A percentile compares a stretch with the other conserved stretches of the same genome.
These are phyloP conservation scores for Notechis scutatus DNA, from an alignment of 2,113 vertebrate genomes.

Conservation along the genomic window DNA sequence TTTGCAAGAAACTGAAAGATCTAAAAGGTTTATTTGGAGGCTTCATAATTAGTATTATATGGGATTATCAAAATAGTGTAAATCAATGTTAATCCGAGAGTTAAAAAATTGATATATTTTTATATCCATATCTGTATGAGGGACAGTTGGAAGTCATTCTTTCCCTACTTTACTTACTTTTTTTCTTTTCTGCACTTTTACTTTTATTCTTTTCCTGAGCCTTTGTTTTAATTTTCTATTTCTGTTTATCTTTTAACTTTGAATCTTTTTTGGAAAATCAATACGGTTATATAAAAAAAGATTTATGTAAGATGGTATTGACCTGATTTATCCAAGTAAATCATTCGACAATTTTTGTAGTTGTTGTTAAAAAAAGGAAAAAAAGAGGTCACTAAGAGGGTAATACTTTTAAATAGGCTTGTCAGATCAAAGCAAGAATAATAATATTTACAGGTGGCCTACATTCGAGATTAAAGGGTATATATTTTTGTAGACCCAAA, in stretches of 20 bases:
- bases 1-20: not conserved
- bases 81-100: not conserved
- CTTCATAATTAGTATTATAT: not conserved
- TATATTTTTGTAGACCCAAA: not conserved
- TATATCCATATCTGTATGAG: not conserved
- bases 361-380: not conserved
- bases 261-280: not conserved
- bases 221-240: not conserved
- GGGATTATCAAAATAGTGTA: not conserved
- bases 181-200: not conserved
- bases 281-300: not conserved
- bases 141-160: not conserved
- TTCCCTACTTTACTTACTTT: not conserved
- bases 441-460: not conserved
- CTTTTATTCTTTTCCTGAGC: not conserved
- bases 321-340: not conserved
- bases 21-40: not conserved
- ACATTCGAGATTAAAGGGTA: conserved; percentile 16
- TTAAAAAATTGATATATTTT: not conserved
- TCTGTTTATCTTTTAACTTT: not conserved
- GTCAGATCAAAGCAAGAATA: conserved; percentile 6
- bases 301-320: conserved; percentile 3
- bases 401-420: conserved; percentile 14
- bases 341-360: not conserved
- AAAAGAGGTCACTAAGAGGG: not conserved